Evolutionary conservation across 2,888 invertebrate species (phyloP).

Genomic region (Eustalomyia histrio): DNA sequence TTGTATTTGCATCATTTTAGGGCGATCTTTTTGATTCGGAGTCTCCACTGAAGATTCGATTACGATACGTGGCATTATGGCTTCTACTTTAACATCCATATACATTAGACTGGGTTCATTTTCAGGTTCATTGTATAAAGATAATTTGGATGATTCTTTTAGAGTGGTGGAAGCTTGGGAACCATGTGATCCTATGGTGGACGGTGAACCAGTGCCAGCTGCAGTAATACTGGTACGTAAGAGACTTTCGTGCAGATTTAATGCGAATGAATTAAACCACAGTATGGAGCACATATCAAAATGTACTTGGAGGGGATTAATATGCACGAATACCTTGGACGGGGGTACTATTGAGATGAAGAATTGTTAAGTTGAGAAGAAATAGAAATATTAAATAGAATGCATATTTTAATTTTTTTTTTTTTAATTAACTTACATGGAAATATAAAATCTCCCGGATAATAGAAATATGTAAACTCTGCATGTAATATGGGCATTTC

Average conservation of each 20-base stretch:
- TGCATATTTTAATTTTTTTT: no score
- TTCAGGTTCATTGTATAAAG: constrained; percentile 64
- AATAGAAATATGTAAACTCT: constrained; percentile 97
- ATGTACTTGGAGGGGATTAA: constrained; percentile 93
- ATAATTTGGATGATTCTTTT: constrained; percentile 63
- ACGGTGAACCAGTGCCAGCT: constrained; percentile 67
- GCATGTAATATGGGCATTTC: constrained; percentile 96
- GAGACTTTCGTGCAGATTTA: constrained; percentile 91
- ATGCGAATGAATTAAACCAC: constrained; percentile 96
- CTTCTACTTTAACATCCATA: constrained; percentile 93
- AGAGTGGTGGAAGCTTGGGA: constrained; percentile 52
- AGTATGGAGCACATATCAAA: constrained; percentile 93
- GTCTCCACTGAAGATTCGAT: constrained; percentile 87
- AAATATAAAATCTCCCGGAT: constrained; percentile 93
- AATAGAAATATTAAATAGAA: no score
- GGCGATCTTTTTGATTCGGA: constrained; percentile 91
- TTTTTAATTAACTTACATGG: constrained; percentile 83
- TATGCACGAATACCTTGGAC: constrained; percentile 93
- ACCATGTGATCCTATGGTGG: constrained; percentile 57
- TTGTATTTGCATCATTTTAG: constrained; percentile 88
- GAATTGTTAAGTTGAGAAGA: neutral
- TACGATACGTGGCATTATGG: constrained; percentile 90
- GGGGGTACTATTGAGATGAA: constrained; percentile 88
- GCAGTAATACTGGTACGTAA: constrained; percentile 80
- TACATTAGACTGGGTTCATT: constrained; percentile 81